Evolutionary conservation across 2,113 vertebrate species (phyloP).

Genomic region (Eubucco bourcierii): DNA sequence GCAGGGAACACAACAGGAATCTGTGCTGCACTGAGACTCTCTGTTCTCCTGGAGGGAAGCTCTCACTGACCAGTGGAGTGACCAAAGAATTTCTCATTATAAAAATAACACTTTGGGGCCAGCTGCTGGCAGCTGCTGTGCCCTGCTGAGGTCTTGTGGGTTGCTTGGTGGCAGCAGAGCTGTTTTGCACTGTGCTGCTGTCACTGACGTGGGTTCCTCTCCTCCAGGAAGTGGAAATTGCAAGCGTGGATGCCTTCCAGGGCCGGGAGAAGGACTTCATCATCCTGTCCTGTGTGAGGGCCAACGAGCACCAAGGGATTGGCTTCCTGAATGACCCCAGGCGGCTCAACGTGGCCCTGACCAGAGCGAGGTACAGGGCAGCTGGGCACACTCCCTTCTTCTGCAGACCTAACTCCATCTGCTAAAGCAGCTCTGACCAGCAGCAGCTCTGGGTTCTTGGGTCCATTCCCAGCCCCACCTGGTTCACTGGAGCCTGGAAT

Average conservation of each 20-base stretch:
- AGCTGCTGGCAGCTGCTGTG: neutral
- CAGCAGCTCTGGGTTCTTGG: neutral
- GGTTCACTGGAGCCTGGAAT: neutral
- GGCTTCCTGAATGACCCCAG: slow-evolving; percentile 97
- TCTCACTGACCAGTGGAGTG: neutral
- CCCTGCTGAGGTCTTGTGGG: neutral
- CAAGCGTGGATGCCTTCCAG: slow-evolving; percentile 98
- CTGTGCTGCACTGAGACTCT: neutral
- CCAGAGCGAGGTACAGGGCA: slow-evolving; percentile 86
- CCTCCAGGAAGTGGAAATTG: slow-evolving; percentile 95
- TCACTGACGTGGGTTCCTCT: neutral
- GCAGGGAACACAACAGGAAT: neutral
- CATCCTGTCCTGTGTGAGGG: slow-evolving; percentile 96
- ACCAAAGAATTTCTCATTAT: neutral
- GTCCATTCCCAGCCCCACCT: neutral
- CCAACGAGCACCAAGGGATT: slow-evolving; percentile 97
- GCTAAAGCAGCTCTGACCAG: neutral
- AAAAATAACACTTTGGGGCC: neutral
- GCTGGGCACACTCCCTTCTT: neutral
- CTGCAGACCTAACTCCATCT: rapidly evolving
- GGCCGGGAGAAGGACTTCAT: slow-evolving; percentile 98
- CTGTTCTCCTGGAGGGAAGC: neutral
- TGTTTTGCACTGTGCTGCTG: neutral
- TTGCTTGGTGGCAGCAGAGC: neutral
- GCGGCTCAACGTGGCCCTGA: slow-evolving; percentile 96